These are phyloP conservation scores for Aphidoletes aphidimyza DNA, from an alignment of 2,888 invertebrate species.

Conservation along the genomic window DNA sequence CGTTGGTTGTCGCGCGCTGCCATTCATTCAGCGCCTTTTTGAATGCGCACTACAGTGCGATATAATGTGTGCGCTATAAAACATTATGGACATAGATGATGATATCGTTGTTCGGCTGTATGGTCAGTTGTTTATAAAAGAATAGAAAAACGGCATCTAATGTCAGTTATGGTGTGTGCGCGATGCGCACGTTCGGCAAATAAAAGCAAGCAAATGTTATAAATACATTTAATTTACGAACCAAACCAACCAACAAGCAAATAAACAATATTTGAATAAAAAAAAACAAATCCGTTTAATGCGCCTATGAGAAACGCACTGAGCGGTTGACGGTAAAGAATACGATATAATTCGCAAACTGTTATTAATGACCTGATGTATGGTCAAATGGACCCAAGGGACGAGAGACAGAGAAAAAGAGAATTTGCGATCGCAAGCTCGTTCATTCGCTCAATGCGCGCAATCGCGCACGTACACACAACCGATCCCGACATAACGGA, in stretches of 20 bases:
- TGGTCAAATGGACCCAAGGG: neutral
- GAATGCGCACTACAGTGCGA: neutral
- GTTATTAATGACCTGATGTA: constrained; percentile 14
- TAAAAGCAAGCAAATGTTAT: neutral
- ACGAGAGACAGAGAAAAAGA: neutral
- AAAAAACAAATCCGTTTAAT: neutral
- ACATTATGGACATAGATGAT: constrained; percentile 19
- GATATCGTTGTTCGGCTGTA: too few species aligned
- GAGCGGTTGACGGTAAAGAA: neutral
- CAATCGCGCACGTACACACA: neutral
- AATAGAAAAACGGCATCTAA: constrained; percentile 40
- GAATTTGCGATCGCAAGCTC: too few species aligned
- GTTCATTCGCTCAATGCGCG: too few species aligned
- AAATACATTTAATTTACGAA: constrained; percentile 42
- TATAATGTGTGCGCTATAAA: neutral
- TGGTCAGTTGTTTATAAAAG: constrained; percentile 45
- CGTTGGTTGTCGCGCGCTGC: neutral
- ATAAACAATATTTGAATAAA: constrained; percentile 4
- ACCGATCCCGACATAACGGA: neutral
- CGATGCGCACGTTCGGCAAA: constrained; percentile 22
- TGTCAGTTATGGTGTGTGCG: too few species aligned
- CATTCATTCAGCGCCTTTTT: neutral
- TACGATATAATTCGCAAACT: constrained; percentile 16
- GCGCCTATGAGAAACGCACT: neutral
- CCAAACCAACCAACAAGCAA: neutral